A percentile compares a stretch with the other conserved stretches of the same genome.
These are phyloP conservation scores for Yoshiicerus persimilis DNA, from an alignment of 1,140 invertebrate species.

Conservation along the genomic window DNA sequence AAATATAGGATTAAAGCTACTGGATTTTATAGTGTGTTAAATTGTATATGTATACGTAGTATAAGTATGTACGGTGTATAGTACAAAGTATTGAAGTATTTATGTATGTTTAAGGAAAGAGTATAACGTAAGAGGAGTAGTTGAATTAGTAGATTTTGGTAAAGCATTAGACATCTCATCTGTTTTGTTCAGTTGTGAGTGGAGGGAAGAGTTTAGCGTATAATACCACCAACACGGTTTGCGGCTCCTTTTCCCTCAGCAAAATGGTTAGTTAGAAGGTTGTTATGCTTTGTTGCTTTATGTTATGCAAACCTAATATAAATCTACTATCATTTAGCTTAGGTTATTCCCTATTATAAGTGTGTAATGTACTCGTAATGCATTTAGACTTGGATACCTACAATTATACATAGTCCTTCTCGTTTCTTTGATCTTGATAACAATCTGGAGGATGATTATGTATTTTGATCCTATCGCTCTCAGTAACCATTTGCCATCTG, in stretches of 20 bases:
- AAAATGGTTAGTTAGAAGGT: neutral
- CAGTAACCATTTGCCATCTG: neutral
- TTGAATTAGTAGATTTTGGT: neutral
- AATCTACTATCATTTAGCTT: neutral
- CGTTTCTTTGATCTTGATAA: slow-evolving; percentile 16
- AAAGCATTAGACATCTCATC: neutral
- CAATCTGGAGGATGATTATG: slow-evolving; percentile 19
- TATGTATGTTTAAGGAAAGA: neutral
- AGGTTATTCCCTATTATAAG: neutral
- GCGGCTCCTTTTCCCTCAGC: neutral
- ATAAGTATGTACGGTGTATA: too few species aligned
- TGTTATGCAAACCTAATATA: neutral
- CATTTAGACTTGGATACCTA: neutral
- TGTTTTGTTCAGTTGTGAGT: neutral
- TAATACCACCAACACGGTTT: slow-evolving; percentile 19
- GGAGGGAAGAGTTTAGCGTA: neutral
- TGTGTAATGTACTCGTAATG: neutral
- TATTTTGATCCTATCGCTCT: slow-evolving; percentile 12
- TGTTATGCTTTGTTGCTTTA: neutral
- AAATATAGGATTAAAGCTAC: neutral
- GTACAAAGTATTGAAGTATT: too few species aligned
- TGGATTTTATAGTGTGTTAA: neutral
- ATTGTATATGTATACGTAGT: neutral
- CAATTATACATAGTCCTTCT: neutral
- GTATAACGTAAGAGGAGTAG: neutral